Evolutionary conservation across 2,113 vertebrate species (phyloP), one percentile per base, ranked within the genome.

Genomic region (Morone chrysops): DNA sequence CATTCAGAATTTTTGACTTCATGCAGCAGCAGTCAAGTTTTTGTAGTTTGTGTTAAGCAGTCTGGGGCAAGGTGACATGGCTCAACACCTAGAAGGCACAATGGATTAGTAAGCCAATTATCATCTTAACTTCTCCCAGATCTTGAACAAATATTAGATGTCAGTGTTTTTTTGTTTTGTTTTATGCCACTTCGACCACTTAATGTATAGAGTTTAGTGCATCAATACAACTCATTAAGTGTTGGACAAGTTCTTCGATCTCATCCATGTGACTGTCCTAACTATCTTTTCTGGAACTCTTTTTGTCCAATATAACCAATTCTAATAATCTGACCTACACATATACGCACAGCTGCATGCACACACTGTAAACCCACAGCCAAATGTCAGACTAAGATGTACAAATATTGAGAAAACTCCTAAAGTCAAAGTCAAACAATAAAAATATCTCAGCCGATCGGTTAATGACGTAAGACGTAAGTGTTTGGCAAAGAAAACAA

Each of bases 31-130:
- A 54, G 76, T 86, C 45, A 41, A 50, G 62, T 79, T 81, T 72
- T 70, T 85, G 25, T 67, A 9, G 20, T 65, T 53, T 79, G 47
- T 71, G 62, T 54, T 81, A 54, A 77, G 65, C 82, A 77, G 63
- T 76, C 59, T 5, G 53, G 81, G 85, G 75, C 82, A 87, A 92
- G 83, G 91, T 60, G 48, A 85, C 71, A 79, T 53, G 76, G 89
- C 83, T 90, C 83, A 62, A 87, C 83, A 88, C 80, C 82, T 85
- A 67, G 14, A 93, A 93, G 93, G 92, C 93, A 94, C 92, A 80
- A 65, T 25, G 70, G 65, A 90, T 75, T 75, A 73, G 25, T 59
- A 50, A 88, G 87, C 91, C 91, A 91, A 80, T 90, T 85, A 80
- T 83, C 60, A 68, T 63, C 25, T 72, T 54, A 70, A 75, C 85